Evolutionary conservation across 2,113 vertebrate genomes (phyloP), one percentile per base, ranked within the genome.

Genomic region (Callopanchax toddi): DNA sequence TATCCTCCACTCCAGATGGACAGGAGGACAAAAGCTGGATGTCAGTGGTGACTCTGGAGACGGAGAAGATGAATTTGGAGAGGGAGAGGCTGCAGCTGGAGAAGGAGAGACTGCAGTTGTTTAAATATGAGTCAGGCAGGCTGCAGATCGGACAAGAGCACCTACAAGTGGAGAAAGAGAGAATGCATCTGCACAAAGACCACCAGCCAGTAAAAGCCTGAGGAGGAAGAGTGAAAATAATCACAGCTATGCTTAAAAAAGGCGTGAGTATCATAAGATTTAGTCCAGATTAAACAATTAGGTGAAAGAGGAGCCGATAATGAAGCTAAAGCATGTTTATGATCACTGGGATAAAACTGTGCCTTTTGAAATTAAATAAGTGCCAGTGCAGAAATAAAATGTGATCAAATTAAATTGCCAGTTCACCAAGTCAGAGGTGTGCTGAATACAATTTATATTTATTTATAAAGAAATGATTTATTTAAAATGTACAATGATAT

Each of bases 111-210:
- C 90, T 98, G 70, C 96, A 97, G 83, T 96, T 97, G 71, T 84
- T 97, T 1, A 97, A 95, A 77, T 97, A 96, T 64, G 96, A 97
- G 78, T 93, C 94, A 0, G 94, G 96, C 72, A 93, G 96, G 79
- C 90, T 96, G 73, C 95, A 97, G 89, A 96, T 97, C 29, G 96
- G 97, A 82, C 94, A 95, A 88, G 95, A 98, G 22, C 94, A 94
- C 55, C 92, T 97, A 36, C 95, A 95, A 77, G 95, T 97, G 74
- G 96, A 98, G 82, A 96, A 96, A 65, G 95, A 98, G 71, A 93
- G 95, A 60, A 92, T 97, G 84, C 90, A 95, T 56, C 93, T 98
- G 86, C 95, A 96, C 81, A 93, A 94, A 68, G 94, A 96, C 34
- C 83, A 89, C 59, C 67, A 79, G 67, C 79, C 55, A 58, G 37